These are phyloP conservation scores for Rhombomys opimus DNA, from an alignment of 2,113 vertebrate genomes.

Conservation along the genomic window DNA sequence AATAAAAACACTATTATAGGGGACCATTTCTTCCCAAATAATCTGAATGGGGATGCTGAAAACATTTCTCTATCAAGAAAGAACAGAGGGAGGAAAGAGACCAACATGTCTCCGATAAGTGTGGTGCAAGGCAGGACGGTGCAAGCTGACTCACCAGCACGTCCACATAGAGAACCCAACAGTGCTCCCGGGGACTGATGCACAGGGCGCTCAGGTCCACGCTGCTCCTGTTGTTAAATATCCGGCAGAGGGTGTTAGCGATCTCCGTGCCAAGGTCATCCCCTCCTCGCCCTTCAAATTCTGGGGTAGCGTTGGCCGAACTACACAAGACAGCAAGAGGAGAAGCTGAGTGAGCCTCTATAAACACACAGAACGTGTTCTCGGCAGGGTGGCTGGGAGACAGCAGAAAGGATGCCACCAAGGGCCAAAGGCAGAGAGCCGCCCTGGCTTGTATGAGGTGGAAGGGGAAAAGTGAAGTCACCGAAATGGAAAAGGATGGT, in stretches of 20 bases:
- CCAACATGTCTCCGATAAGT: neutral
- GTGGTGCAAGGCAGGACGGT: rapidly evolving
- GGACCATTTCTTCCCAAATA: neutral
- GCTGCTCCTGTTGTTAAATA: conserved; percentile 92
- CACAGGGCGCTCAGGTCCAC: conserved; percentile 92
- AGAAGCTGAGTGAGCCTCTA: neutral
- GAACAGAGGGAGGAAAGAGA: neutral
- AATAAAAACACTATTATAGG: neutral
- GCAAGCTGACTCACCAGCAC: conserved; percentile 91
- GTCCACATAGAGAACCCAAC: conserved; percentile 98
- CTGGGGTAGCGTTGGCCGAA: conserved; percentile 96
- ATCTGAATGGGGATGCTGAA: neutral
- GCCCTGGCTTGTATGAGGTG: neutral
- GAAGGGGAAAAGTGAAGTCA: neutral
- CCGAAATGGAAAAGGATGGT: neutral
- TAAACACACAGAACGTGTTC: neutral
- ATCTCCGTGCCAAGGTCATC: conserved; percentile 96
- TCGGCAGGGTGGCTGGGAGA: neutral
- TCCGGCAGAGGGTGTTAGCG: conserved; percentile 93
- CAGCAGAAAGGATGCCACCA: neutral
- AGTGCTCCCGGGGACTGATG: conserved; percentile 94
- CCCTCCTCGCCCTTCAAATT: conserved; percentile 97
- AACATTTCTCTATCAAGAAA: neutral
- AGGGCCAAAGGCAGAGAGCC: neutral
- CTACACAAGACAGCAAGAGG: conserved; percentile 83